phyloP scores from a whole-genome alignment of 2,888 invertebrate species.

The Dioctria linearis region DNA sequence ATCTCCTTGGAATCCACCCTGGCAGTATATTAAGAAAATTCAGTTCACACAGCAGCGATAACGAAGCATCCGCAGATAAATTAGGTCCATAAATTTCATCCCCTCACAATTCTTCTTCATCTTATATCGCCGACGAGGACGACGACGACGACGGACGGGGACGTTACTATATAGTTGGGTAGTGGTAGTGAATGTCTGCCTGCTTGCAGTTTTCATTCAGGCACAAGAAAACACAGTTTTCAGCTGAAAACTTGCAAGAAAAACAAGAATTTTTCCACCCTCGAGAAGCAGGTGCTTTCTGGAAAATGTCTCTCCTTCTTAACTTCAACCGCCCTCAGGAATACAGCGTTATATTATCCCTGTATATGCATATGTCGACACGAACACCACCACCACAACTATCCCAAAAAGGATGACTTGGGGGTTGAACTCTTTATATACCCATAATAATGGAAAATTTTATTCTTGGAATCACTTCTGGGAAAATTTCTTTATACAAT shows the following conservation, averaged over 20 bases:
- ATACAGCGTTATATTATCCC: neutral
- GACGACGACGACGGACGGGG: too few relatives aligned
- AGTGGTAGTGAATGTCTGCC: slow-evolving; percentile 4
- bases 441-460: slow-evolving; percentile 58
- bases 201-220: slow-evolving; percentile 2
- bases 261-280: slow-evolving; percentile 21
- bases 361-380: neutral
- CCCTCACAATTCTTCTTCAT: slow-evolving; percentile 55
- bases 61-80: slow-evolving; percentile 56
- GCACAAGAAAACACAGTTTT: neutral
- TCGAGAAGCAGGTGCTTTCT: slow-evolving; percentile 36
- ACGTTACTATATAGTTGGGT: neutral
- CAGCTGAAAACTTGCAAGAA: neutral
- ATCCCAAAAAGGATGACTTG: slow-evolving; percentile 27
- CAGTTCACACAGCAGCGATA: slow-evolving; percentile 52
- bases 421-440: slow-evolving; percentile 58
- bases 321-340: neutral
- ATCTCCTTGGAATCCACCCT: slow-evolving; percentile 47
- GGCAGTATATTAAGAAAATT: slow-evolving; percentile 48
- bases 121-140: slow-evolving; percentile 44
- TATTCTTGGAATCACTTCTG: slow-evolving; percentile 57
- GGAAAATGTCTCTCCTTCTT: neutral
- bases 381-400: slow-evolving; percentile 6
- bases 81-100: slow-evolving; percentile 56
- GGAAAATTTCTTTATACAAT: slow-evolving; percentile 38